Percentiles rank a stretch among this genome's conserved stretches.
phyloP scores from a whole-genome alignment of 2,113 vertebrate genomes.

The Hyaena hyaena region DNA sequence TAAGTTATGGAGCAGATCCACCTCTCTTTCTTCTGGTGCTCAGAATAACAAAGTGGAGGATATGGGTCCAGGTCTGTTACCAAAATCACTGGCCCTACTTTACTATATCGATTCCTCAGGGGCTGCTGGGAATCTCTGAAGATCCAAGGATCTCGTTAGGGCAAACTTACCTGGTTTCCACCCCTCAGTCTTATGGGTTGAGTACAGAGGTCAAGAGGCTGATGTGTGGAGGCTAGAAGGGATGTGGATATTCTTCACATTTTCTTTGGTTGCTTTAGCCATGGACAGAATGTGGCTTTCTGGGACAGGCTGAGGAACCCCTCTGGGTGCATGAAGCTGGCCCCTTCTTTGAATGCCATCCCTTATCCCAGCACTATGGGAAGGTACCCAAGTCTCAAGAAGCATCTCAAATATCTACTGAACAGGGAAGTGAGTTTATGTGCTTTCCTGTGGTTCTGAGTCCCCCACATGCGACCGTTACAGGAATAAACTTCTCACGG shows the following conservation, averaged over 20 bases:
- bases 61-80: rapidly evolving
- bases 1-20: not conserved
- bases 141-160: not conserved
- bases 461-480: not conserved
- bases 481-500: not conserved
- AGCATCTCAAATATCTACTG: not conserved
- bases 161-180: not conserved
- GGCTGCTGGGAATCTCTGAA: not conserved
- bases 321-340: not conserved
- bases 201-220: not conserved
- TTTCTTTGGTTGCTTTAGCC: not conserved
- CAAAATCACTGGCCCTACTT: not conserved
- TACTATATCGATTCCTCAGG: not conserved
- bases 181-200: not conserved
- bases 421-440: not conserved
- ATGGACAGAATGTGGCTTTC: not conserved
- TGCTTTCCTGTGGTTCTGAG: not conserved
- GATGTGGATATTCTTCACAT: not conserved
- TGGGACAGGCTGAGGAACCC: not conserved
- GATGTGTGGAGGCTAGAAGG: not conserved
- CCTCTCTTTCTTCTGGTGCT: not conserved
- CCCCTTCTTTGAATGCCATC: not conserved
- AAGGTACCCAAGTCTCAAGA: not conserved
- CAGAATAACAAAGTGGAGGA: not conserved
- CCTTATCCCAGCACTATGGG: not conserved